These are phyloP conservation scores for Neoitamus cyanurus DNA, from an alignment of 2,888 invertebrate genomes.

Conservation along the genomic window DNA sequence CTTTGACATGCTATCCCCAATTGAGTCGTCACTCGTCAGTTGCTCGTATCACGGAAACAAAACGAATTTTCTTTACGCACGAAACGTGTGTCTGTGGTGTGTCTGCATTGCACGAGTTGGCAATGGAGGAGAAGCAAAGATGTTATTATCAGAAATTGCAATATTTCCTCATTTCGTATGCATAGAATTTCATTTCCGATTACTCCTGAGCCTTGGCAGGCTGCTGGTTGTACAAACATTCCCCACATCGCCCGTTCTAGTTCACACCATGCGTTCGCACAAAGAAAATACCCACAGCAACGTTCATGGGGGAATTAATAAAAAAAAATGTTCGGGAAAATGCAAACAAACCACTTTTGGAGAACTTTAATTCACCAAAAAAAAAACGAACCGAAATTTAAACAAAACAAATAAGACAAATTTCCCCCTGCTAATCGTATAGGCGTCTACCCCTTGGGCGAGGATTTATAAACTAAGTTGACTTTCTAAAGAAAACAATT, in stretches of 20 bases:
- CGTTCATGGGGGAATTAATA: background rate
- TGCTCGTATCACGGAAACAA: background rate
- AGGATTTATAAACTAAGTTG: background rate
- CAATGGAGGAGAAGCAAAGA: background rate
- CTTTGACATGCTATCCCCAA: constrained; percentile 1
- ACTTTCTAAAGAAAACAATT: background rate
- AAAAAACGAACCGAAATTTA: background rate
- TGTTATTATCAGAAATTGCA: background rate
- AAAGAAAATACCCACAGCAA: background rate
- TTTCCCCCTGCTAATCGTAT: background rate
- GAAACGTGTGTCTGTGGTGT: background rate
- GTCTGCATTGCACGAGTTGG: background rate
- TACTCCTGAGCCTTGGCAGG: background rate
- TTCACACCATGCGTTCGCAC: background rate
- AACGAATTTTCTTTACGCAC: background rate
- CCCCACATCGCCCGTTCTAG: background rate
- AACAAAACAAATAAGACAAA: background rate
- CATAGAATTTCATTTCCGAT: constrained; percentile 5
- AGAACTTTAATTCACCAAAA: background rate
- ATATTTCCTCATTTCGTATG: constrained; percentile 5
- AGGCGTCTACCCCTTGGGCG: background rate
- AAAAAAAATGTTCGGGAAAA: background rate
- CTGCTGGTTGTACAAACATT: background rate
- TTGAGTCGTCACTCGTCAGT: background rate
- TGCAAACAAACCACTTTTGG: background rate